Conservation (phyloP, 2,888 invertebrate genomes). For the Phengaris arion region DNA sequence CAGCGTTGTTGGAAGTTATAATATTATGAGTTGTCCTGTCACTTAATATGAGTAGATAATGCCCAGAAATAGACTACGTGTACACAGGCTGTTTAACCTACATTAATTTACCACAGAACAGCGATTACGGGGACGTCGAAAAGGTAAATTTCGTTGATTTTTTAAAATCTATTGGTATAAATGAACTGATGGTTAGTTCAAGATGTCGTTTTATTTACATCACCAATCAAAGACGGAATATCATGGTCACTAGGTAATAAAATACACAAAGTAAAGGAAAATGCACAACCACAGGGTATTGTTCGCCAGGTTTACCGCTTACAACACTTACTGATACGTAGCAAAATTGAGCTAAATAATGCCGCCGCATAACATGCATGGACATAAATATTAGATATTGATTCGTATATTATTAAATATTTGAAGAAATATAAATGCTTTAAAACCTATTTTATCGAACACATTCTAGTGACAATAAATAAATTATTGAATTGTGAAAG, state of each 20-base stretch:
- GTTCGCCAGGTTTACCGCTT: constrained; percentile 46
- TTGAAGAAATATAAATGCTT: constrained; percentile 25
- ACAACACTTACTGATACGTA: constrained; percentile 14
- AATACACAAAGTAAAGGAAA: constrained; percentile 45
- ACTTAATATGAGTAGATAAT: not conserved
- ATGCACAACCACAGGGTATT: constrained; percentile 67
- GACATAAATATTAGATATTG: constrained; percentile 13
- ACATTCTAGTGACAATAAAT: constrained; percentile 21
- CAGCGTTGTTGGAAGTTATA: not conserved
- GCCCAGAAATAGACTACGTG: not conserved
- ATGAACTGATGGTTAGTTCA: not conserved
- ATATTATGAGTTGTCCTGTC: not conserved
- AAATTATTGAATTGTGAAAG: constrained; percentile 3
- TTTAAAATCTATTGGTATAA: constrained; percentile 21
- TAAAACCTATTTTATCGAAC: constrained; percentile 19
- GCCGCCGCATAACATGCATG: constrained; percentile 1
- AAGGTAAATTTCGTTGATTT: constrained; percentile 38
- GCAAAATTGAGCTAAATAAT: constrained; percentile 63
- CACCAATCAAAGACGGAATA: constrained; percentile 54
- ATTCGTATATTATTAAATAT: constrained; percentile 16
- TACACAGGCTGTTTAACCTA: constrained; percentile 38
- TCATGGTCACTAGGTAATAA: constrained; percentile 22
- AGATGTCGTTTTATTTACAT: constrained; percentile 11
- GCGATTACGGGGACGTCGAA: constrained; percentile 52
- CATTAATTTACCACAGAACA: constrained; percentile 53